Percentiles rank a stretch among this genome's conserved stretches.
Evolutionary conservation across 2,888 invertebrate genomes (phyloP).

Genomic region (Andrena fulva): DNA sequence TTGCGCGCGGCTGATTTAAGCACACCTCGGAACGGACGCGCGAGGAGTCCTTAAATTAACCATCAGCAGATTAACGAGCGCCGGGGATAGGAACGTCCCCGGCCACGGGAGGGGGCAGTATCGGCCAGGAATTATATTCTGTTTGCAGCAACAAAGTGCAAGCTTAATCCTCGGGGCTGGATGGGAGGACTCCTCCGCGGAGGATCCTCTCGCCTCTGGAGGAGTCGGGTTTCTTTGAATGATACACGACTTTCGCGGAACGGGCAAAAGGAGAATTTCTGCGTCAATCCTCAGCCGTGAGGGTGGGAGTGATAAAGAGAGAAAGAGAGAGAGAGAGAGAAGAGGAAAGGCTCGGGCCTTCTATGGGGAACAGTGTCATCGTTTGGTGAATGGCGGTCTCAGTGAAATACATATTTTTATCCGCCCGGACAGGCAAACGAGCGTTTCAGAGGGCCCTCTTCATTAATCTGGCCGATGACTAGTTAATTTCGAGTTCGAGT

Average conservation of each 20-base stretch:
- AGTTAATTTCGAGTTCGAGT: constrained; percentile 53
- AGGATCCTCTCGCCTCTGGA: constrained; percentile 26
- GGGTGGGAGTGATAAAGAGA: neutral
- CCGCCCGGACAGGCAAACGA: constrained; percentile 44
- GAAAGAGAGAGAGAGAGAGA: neutral
- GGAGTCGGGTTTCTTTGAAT: constrained; percentile 57
- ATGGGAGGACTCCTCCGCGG: constrained; percentile 4
- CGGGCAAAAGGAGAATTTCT: constrained; percentile 26
- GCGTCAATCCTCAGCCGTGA: constrained; percentile 20
- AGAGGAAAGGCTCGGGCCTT: neutral
- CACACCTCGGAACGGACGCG: constrained; percentile 37
- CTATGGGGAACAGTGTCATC: constrained; percentile 52
- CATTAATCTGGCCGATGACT: constrained; percentile 58
- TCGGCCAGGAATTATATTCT: constrained; percentile 58
- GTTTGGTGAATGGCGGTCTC: constrained; percentile 7
- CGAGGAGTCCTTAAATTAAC: constrained; percentile 58
- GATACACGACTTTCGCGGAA: constrained; percentile 58
- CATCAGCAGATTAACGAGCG: constrained; percentile 64
- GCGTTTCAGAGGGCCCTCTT: constrained; percentile 38
- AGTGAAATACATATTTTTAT: constrained; percentile 49
- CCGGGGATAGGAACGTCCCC: constrained; percentile 9
- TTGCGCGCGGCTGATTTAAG: constrained; percentile 54
- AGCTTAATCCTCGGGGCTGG: constrained; percentile 55
- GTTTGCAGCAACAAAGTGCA: constrained; percentile 63
- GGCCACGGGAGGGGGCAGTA: neutral